Base-by-base conservation (phyloP, 1,140 invertebrate genomes). In the Sarcophaga bullata region DNA sequence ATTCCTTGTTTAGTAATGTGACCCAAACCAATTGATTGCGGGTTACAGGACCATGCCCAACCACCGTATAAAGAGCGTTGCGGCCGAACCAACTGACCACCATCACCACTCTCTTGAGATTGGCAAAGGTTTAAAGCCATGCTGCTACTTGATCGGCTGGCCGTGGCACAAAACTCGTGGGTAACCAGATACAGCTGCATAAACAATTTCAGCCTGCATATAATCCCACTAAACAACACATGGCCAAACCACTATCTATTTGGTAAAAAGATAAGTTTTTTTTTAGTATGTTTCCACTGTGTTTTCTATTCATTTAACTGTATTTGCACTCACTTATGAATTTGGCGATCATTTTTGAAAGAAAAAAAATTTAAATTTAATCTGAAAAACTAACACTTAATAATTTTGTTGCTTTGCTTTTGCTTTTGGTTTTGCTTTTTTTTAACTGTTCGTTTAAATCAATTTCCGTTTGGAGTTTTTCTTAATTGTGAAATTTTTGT, bases 1-100 rank as follows among this genome's bases (percentile, higher is more conserved):
- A 80, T 58, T 89, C 88, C 88, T 46, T 89, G 86, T 83, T 87
- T 86, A n/a, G 85, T 85, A 8, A 89, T 86, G 8, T 85, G 84
- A 15, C 87, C 87, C 13, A 82, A 73, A 83, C 73, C 85, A 85
- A 82, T 49, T 84, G 82, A 83, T 84, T 4, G 83, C 82, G 15
- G 80, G 82, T 72, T 1, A 78, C 49, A 10, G 75, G 75, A 81
- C 82, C 85, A 85, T 80, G 84, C 83, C 50, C 82, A 82, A 78
- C 84, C 2, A 73, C 81, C 6, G 80, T 83, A 52, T 80, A 85
- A 82, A 48, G 84, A 86, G 49, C 86, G 84, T 68, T 85, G 84
- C 3, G 25, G 81, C 0, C 81, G 82, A 52, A 0, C 84, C 83
- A 47, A 80, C 81, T 15, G 68, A n/a, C 62, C 62, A n/a, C 62